Evolutionary conservation across 2,113 vertebrate species (phyloP).

Genomic region (Syngnathoides biaculeatus): DNA sequence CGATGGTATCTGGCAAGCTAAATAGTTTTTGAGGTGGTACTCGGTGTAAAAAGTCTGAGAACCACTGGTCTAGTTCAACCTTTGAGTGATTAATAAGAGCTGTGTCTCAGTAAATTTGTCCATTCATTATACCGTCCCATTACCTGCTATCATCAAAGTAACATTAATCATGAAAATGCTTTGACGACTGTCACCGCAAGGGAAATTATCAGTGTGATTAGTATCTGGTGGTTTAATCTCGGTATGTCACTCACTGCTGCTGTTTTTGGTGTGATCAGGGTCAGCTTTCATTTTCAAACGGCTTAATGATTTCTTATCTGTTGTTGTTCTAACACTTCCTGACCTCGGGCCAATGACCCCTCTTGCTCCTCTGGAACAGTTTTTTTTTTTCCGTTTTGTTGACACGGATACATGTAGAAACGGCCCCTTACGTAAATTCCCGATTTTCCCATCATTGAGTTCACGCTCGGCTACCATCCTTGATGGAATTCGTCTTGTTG

Average conservation of each 20-base stretch:
- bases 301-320: conserved; percentile 64
- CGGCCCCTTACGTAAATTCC: conserved; percentile 49
- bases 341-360: conserved; percentile 41
- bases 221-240: conserved; percentile 54
- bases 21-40: no score
- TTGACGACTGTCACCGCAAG: conserved; percentile 21
- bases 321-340: conserved; percentile 60
- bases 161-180: conserved; percentile 12
- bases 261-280: conserved; percentile 47
- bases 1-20: no score
- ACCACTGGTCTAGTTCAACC: no score
- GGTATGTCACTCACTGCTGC: conserved; percentile 42
- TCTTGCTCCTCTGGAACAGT: conserved; percentile 18
- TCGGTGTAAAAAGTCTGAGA: no score
- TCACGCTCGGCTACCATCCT: conserved; percentile 68
- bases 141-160: conserved; percentile 29
- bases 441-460: conserved; percentile 76
- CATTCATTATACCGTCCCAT: not conserved
- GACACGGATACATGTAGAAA: conserved; percentile 48
- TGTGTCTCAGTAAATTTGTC: not conserved
- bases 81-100: no score
- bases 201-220: conserved; percentile 57
- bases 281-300: conserved; percentile 54
- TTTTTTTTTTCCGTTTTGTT: no score
- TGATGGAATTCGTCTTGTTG: conserved; percentile 70